Conservation (phyloP, 2,797 vertebrate genomes). For the Hapalemur alaotrensis region DNA sequence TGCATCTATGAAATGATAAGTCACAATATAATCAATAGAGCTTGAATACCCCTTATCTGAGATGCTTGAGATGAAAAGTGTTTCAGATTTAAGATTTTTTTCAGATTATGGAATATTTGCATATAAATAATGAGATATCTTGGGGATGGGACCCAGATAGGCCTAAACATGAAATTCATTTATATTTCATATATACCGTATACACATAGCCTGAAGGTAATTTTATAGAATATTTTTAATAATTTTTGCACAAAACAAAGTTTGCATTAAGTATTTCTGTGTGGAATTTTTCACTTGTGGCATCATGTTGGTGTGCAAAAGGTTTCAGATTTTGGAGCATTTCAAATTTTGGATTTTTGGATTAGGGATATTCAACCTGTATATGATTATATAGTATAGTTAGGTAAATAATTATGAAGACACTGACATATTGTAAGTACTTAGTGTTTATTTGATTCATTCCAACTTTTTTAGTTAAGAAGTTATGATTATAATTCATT, state of each 20-base stretch:
- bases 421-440: not conserved
- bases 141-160: not conserved
- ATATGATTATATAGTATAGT: not conserved
- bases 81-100: not conserved
- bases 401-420: constrained; percentile 39
- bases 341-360: not conserved
- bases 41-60: not conserved
- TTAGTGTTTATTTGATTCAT: constrained; percentile 26
- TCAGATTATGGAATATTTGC: not conserved
- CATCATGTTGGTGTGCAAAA: not conserved
- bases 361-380: not conserved
- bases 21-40: not conserved
- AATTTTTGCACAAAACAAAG: not conserved
- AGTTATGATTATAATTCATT: constrained; percentile 29
- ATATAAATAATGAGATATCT: not conserved
- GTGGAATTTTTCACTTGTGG: not conserved
- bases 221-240: not conserved
- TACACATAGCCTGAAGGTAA: not conserved
- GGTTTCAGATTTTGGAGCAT: not conserved
- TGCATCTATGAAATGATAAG: not conserved
- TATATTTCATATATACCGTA: not conserved
- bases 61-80: not conserved
- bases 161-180: not conserved
- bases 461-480: constrained; percentile 22
- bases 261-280: not conserved